These are phyloP conservation scores for Griposia aprilina DNA, from an alignment of 2,888 invertebrate genomes.

Conservation along the genomic window DNA sequence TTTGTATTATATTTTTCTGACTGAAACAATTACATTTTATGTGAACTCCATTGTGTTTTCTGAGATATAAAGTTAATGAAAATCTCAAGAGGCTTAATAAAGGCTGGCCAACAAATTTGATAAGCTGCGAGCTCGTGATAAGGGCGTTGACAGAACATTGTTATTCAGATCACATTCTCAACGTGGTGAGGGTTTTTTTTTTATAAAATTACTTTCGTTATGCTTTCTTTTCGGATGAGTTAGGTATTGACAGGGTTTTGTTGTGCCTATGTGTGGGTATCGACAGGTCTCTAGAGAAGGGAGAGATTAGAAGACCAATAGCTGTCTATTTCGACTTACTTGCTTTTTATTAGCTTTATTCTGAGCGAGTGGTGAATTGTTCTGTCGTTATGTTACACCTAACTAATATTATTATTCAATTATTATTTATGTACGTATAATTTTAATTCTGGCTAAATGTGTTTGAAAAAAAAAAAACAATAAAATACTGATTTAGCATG, in stretches of 20 bases:
- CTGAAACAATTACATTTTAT: conserved; percentile 65
- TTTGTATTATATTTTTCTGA: conserved; percentile 62
- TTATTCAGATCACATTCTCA: conserved; percentile 56
- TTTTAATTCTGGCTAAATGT: too few relatives aligned
- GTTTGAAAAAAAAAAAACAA: too few relatives aligned
- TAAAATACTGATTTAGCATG: too few relatives aligned
- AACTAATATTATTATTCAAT: too few relatives aligned
- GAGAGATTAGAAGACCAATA: conserved; percentile 45
- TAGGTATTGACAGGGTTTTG: conserved; percentile 52
- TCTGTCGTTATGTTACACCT: not conserved
- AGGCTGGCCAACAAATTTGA: conserved; percentile 67
- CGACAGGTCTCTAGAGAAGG: conserved; percentile 33
- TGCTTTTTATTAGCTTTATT: conserved; percentile 21
- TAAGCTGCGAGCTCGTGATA: conserved; percentile 65
- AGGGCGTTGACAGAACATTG: conserved; percentile 53
- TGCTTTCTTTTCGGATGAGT: conserved; percentile 59
- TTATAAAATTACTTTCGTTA: conserved; percentile 53
- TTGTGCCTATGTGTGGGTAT: conserved; percentile 22
- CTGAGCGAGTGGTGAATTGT: not conserved
- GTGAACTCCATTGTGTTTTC: conserved; percentile 64
- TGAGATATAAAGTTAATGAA: conserved; percentile 71
- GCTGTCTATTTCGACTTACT: conserved; percentile 30
- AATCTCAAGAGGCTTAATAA: conserved; percentile 70
- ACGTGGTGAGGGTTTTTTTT: conserved; percentile 57
- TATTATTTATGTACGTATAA: not conserved